Conservation (phyloP, 2,888 invertebrate genomes). For the Drosophila prostipennis region DNA sequence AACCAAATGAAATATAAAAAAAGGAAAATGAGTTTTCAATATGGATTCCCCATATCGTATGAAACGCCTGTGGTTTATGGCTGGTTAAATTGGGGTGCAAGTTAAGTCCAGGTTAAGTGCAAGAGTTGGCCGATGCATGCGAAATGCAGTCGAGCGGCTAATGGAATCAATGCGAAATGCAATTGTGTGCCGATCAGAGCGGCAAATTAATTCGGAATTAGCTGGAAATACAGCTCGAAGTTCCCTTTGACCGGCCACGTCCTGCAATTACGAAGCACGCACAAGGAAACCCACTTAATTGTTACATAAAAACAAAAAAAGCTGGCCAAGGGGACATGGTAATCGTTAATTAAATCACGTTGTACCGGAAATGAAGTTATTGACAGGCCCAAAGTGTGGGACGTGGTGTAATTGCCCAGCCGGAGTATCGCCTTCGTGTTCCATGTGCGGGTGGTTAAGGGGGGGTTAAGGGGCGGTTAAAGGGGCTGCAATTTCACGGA, state of each 20-base stretch:
- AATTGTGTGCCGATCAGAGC: slow-evolving; percentile 29
- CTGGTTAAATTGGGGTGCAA: neutral
- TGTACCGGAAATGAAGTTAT: slow-evolving; percentile 75
- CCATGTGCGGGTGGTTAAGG: neutral
- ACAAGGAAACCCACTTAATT: slow-evolving; percentile 73
- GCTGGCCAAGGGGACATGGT: slow-evolving; percentile 32
- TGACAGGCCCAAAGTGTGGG: slow-evolving; percentile 65
- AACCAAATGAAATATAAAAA: slow-evolving; percentile 29
- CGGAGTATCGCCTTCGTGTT: slow-evolving; percentile 33
- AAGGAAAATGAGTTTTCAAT: neutral
- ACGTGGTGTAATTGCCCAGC: slow-evolving; percentile 66
- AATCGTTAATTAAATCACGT: slow-evolving; percentile 79
- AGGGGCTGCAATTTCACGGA: slow-evolving; percentile 14
- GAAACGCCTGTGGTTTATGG: neutral
- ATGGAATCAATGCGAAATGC: slow-evolving; percentile 7
- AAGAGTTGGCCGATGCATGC: slow-evolving; percentile 9
- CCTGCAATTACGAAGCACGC: slow-evolving; percentile 32
- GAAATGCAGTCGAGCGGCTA: slow-evolving; percentile 14
- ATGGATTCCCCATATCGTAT: neutral
- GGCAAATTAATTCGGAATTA: slow-evolving; percentile 18
- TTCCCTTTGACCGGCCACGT: slow-evolving; percentile 15
- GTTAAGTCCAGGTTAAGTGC: slow-evolving; percentile 4
- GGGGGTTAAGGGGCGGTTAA: no score
- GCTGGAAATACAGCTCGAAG: slow-evolving; percentile 5
- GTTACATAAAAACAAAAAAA: slow-evolving; percentile 36